Percentiles rank a stretch among this genome's conserved stretches.
These are phyloP conservation scores for Popillia japonica DNA, from an alignment of 1,140 invertebrate species.

Conservation along the genomic window DNA sequence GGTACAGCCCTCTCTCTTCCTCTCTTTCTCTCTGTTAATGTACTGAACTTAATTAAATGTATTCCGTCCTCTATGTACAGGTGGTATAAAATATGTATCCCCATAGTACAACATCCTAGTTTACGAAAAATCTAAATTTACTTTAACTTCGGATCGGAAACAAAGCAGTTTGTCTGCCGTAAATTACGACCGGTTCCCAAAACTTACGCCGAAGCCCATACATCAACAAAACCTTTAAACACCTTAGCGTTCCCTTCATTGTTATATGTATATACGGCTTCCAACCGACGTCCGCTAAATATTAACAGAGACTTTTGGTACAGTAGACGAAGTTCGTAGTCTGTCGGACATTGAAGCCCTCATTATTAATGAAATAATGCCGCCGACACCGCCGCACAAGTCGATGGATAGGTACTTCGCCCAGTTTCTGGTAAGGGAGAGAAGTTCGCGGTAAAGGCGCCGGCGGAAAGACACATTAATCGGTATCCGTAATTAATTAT, in stretches of 20 bases:
- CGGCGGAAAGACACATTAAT: neutral
- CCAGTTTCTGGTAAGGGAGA: neutral
- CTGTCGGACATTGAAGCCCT: neutral
- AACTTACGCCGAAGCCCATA: too few species aligned
- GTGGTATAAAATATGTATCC: too few species aligned
- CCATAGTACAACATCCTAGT: too few species aligned
- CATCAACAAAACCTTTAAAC: neutral
- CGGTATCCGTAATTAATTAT: slow-evolving; percentile 23
- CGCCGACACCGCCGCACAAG: neutral
- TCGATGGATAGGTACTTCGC: neutral
- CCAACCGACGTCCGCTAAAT: neutral
- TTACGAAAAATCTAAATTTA: too few species aligned
- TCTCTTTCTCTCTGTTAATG: too few species aligned
- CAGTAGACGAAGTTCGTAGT: neutral
- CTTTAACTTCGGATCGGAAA: too few species aligned
- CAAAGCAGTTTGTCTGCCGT: too few species aligned
- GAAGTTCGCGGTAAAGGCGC: neutral
- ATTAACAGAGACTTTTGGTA: neutral
- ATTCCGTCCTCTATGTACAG: too few species aligned
- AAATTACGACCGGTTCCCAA: too few species aligned
- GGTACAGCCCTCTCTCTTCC: too few species aligned
- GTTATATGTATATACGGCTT: neutral
- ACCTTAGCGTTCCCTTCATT: neutral
- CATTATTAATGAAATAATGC: neutral
- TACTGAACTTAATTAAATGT: too few species aligned